These are phyloP conservation scores for Drosophila fuyamai DNA, from an alignment of 1,140 invertebrate species.

Conservation along the genomic window DNA sequence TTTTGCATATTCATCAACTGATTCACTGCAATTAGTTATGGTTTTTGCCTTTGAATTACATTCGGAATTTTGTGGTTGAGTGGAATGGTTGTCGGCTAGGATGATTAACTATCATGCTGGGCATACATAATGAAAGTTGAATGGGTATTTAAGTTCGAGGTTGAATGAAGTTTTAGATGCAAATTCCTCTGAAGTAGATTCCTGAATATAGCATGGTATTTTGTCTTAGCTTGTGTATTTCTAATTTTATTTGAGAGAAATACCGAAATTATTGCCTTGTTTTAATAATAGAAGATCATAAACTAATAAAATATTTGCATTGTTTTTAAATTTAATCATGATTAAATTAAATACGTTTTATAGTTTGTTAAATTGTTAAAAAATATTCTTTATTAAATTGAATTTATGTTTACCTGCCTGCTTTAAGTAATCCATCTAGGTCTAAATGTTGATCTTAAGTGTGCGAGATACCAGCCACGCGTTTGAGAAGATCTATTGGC, in stretches of 20 bases:
- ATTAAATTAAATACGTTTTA: too few relatives aligned
- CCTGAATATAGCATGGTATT: not conserved
- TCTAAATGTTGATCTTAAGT: not conserved
- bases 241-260: too few relatives aligned
- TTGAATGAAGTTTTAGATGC: not conserved
- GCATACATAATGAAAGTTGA: constrained; percentile 32
- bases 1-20: constrained; percentile 64
- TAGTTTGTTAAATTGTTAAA: too few relatives aligned
- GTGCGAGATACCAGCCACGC: constrained; percentile 2
- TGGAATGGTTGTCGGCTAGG: constrained; percentile 13
- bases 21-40: constrained; percentile 56
- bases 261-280: too few relatives aligned
- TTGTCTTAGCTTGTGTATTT: not conserved
- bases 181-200: constrained; percentile 4
- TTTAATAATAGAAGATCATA: too few relatives aligned
- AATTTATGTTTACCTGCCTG: too few relatives aligned
- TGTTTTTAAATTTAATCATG: too few relatives aligned
- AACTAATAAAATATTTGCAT: too few relatives aligned
- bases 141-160: constrained; percentile 11
- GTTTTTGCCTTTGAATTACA: constrained; percentile 49
- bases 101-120: constrained; percentile 22
- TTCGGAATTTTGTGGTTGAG: constrained; percentile 33
- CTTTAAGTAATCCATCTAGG: too few relatives aligned
- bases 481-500: constrained; percentile 12
- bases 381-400: too few relatives aligned